These are phyloP conservation scores for Drosophila saltans DNA, from an alignment of 1,140 invertebrate species.

Conservation along the genomic window DNA sequence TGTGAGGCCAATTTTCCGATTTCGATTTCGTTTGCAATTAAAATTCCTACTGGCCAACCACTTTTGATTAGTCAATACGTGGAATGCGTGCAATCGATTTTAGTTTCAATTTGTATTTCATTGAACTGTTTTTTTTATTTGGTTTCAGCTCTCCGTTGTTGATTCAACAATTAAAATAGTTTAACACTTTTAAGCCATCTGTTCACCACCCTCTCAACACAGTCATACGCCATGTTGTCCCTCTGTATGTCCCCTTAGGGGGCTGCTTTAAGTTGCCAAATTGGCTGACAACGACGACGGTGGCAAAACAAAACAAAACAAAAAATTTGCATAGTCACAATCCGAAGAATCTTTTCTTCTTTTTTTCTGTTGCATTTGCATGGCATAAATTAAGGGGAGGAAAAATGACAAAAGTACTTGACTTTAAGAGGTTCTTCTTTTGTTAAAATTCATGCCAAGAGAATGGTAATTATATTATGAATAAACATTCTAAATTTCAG, in stretches of 20 bases:
- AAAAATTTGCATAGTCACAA: constrained; percentile 63
- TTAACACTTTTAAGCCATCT: constrained; percentile 29
- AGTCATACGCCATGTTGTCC: constrained; percentile 46
- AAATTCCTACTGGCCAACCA: constrained; percentile 66
- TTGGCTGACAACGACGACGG: constrained; percentile 46
- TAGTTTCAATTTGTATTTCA: constrained; percentile 67
- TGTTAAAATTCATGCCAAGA: not conserved
- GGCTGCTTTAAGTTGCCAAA: constrained; percentile 44
- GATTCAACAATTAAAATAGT: constrained; percentile 68
- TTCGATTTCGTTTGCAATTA: constrained; percentile 72
- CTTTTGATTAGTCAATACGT: constrained; percentile 41
- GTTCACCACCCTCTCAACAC: constrained; percentile 2
- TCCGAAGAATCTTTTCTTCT: constrained; percentile 43
- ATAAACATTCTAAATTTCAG: not conserved
- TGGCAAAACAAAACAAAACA: constrained; percentile 42
- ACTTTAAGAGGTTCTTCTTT: not conserved
- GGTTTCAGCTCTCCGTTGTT: not conserved
- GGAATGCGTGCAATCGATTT: constrained; percentile 68
- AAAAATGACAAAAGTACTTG: constrained; percentile 50
- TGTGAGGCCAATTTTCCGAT: constrained; percentile 62
- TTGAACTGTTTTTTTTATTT: constrained; percentile 19
- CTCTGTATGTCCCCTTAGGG: constrained; percentile 15
- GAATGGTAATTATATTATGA: not conserved
- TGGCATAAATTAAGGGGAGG: constrained; percentile 61
- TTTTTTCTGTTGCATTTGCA: constrained; percentile 21